Base-by-base conservation (phyloP, 1,140 invertebrate species). In the Oscheius sp. region DNA sequence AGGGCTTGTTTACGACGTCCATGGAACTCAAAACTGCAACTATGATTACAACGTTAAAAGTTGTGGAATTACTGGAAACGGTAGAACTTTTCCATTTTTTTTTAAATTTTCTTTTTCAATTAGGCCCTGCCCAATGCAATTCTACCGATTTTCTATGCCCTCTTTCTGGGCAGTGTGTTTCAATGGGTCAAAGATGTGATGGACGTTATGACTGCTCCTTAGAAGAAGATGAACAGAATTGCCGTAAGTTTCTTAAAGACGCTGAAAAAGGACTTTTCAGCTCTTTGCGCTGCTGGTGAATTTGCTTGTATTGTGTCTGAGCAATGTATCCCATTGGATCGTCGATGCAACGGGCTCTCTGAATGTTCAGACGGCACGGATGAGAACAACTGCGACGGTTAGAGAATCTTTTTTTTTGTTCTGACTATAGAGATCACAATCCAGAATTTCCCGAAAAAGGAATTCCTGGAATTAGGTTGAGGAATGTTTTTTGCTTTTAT, bases 171-270 rank as follows among this genome's bases (percentile, higher is more conserved):
- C 55, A 74, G 28, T 82, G 81, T 62, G 78, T 82, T 38, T 49
- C 74, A 32, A 36, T 82, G 65, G 68, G 71, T 15, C 73, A 81
- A 26, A 52, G 81, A 65, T 83, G 81, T 68, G 81, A 83, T 66
- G 81, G 82, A 0, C 76, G 71, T 35, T 83, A 83, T 64, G 82
- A 82, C 68, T 82, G 81, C 61, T 68, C 81, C 10, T 42, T 84
- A n/a, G 81, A 82, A 63, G 81, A 83, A 70, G 82, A 83, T 55
- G 81, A 83, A 74, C 82, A 84, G 38, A 83, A 83, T 45, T 83
- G 81, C 71, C 82, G 82, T 82, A 73, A 69, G 82, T 68, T 36
- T 15, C 23, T 42, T 15, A 76, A 3, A 10, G 55, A 10, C 2
- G 4, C 42, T 78, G 18, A 10, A 18, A 49, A 42, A 72, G 26